Evolutionary conservation across 1,140 invertebrate genomes (phyloP).

Genomic region (Drosophila chauvacae): DNA sequence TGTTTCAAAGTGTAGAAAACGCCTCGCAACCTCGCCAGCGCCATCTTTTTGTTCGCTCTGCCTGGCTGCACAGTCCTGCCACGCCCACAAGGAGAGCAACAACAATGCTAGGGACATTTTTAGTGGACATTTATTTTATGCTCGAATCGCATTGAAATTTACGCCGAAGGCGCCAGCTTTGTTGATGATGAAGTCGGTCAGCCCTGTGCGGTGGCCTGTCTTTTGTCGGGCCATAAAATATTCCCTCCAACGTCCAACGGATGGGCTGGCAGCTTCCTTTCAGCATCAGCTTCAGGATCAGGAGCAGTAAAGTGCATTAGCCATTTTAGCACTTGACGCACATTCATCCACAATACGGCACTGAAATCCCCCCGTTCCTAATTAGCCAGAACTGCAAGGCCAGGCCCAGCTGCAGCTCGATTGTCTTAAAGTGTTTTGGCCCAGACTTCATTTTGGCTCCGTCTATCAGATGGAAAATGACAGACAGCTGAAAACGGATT

Average conservation of each 20-base stretch:
- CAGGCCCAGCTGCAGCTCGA: constrained; percentile 17
- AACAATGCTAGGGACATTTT: constrained; percentile 67
- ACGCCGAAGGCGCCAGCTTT: constrained; percentile 63
- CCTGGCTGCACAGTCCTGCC: constrained; percentile 41
- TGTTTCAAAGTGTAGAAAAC: constrained; percentile 4
- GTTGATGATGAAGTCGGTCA: constrained; percentile 75
- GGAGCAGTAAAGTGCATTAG: constrained; percentile 46
- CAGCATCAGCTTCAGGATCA: constrained; percentile 6
- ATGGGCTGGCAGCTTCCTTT: constrained; percentile 21
- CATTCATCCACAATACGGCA: constrained; percentile 21
- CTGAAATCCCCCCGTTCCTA: constrained; percentile 21
- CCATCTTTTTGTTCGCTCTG: constrained; percentile 52
- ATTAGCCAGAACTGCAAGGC: constrained; percentile 39
- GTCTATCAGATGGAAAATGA: constrained; percentile 26
- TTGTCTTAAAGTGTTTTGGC: constrained; percentile 40
- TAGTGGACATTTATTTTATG: constrained; percentile 82
- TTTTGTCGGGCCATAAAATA: constrained; percentile 43
- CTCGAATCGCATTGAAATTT: constrained; percentile 79
- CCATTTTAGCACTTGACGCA: constrained; percentile 46
- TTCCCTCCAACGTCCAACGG: constrained; percentile 5
- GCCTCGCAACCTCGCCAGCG: not conserved
- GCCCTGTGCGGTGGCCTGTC: constrained; percentile 39
- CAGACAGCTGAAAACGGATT: constrained; percentile 55
- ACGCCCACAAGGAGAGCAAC: constrained; percentile 53
- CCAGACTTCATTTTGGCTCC: constrained; percentile 10